These are phyloP conservation scores for Stramonita haemastoma DNA, from an alignment of 2,888 invertebrate species.

Conservation along the genomic window DNA sequence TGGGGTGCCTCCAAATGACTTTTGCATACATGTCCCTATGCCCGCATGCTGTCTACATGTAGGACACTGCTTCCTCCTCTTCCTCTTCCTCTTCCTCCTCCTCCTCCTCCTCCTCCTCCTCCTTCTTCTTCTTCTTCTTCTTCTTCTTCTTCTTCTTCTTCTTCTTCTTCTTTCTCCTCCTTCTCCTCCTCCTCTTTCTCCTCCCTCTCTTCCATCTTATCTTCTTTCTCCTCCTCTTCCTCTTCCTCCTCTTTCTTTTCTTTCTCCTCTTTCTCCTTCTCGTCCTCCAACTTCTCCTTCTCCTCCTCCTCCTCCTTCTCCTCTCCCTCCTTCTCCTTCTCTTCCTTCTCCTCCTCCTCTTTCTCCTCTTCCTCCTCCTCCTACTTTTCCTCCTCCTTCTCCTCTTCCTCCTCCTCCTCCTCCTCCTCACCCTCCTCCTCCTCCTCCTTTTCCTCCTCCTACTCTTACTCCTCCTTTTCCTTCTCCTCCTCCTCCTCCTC, in stretches of 20 bases:
- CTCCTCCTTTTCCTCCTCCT: background rate
- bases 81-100: constrained; percentile 5
- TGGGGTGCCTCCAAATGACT: too few species aligned
- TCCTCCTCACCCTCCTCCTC: background rate
- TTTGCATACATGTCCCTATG: too few species aligned
- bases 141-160: too few species aligned
- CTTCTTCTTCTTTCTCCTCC: background rate
- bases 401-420: too few species aligned
- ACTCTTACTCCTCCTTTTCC: background rate
- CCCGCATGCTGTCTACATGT: too few species aligned
- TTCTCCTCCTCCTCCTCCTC: too few species aligned
- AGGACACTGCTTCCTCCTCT: background rate
- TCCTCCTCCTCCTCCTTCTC: background rate
- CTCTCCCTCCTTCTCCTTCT: background rate
- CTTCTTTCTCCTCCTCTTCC: background rate
- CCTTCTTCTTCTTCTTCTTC: background rate
- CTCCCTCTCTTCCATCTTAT: background rate
- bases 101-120: background rate
- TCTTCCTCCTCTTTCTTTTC: background rate
- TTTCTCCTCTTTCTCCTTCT: background rate
- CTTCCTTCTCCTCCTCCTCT: too few species aligned
- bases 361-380: too few species aligned
- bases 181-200: background rate
- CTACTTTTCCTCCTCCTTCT: background rate
- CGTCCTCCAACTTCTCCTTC: too few species aligned